These are phyloP conservation scores for Trichechus manatus DNA, from an alignment of 2,113 vertebrate species.

Conservation along the genomic window DNA sequence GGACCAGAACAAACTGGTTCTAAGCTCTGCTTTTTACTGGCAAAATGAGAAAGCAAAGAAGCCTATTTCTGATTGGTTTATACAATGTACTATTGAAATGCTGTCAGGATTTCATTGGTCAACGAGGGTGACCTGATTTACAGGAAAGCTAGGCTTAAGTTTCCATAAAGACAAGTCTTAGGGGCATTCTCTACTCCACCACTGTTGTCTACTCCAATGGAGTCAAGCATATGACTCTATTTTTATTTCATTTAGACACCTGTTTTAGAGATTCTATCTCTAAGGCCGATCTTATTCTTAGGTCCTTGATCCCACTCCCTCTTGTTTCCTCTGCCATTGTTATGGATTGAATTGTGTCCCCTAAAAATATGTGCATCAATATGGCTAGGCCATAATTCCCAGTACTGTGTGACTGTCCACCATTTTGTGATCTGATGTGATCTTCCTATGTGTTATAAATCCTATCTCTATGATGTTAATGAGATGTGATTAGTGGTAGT, in stretches of 20 bases:
- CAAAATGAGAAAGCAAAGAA: background rate
- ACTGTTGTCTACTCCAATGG: background rate
- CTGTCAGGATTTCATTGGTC: background rate
- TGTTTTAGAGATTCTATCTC: background rate
- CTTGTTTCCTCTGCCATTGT: background rate
- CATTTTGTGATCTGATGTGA: too few relatives aligned
- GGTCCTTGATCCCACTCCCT: background rate
- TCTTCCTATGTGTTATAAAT: too few relatives aligned
- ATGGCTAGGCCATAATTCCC: too few relatives aligned
- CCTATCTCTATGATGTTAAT: too few relatives aligned
- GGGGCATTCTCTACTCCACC: background rate
- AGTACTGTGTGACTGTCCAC: too few relatives aligned
- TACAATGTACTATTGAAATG: background rate
- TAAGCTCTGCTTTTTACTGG: background rate
- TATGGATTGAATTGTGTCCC: too few relatives aligned
- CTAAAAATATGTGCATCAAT: too few relatives aligned
- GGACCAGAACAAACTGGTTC: too few relatives aligned
- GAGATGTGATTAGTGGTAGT: too few relatives aligned
- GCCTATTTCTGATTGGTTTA: background rate
- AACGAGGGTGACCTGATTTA: background rate
- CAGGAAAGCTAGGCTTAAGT: background rate
- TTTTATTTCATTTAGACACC: background rate
- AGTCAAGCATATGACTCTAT: background rate
- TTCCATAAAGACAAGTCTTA: background rate
- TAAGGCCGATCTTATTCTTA: background rate